Base-by-base conservation (phyloP, 2,888 invertebrate species). In the Drosophila heteroneura region DNA sequence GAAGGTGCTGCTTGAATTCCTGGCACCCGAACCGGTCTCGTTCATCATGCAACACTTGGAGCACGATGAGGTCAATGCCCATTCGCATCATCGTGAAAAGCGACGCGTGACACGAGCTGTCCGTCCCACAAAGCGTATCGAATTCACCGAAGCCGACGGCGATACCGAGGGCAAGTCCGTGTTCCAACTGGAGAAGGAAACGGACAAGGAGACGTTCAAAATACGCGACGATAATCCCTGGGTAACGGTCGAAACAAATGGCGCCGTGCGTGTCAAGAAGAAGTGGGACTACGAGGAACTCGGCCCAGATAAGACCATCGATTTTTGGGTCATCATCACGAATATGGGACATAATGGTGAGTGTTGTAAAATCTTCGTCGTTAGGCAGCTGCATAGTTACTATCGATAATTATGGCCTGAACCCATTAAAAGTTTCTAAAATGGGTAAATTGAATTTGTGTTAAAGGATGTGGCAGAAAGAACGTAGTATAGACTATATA, bases 271-370 rank as follows among this genome's bases (percentile, higher is more conserved):
- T 91, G 98, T 98, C 80, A 98, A 97, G 94, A 97, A 98, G 96
- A 98, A 98, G 96, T 98, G 98, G 98, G 98, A 98, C 95, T 98
- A 97, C 94, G 98, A 98, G 92, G 98, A 98, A 92, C 94, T 98
- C 57, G 98, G 98, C 33, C 97, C 97, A 3, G 98, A 98, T 94
- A 98, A 98, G 93, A 98, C 97, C 19, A 98, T 98, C 91, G 98
- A 98, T 94, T 98, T 98, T 93, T 98, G 98, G 98, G 98, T 98
- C 63, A 97, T 97, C 65, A 98, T 98, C 90, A 97, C 97, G 69
- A 98, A 98, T 93, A 95, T 97, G 79, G 97, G 97, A 94, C 96
- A 96, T 93, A 96, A 97, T 95, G 97, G 97, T 97, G 93, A 96
- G 96, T 95, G 5, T 26, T 16, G 0, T 7, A 30, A 12, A 51